Conservation (phyloP, 1,140 invertebrate species). For the Drosophila nikananu region DNA sequence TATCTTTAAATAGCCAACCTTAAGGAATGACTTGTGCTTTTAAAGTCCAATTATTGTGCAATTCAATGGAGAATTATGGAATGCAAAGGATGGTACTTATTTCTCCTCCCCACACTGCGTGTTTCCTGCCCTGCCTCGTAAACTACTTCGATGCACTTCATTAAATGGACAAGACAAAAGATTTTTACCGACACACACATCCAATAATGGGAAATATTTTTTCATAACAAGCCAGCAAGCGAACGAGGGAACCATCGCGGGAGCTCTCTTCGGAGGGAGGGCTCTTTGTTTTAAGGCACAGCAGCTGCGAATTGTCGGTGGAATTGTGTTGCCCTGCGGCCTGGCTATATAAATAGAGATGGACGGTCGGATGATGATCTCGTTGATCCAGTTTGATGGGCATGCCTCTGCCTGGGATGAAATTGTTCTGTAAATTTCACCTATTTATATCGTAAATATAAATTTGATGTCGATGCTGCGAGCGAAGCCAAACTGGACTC, state of each 20-base stretch:
- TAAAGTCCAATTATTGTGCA: slow-evolving; percentile 19
- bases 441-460: slow-evolving; percentile 69
- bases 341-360: slow-evolving; percentile 46
- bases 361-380: slow-evolving; percentile 51
- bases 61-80: slow-evolving; percentile 8
- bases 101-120: background rate
- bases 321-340: slow-evolving; percentile 16
- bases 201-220: slow-evolving; percentile 37
- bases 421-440: slow-evolving; percentile 49
- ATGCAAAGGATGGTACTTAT: slow-evolving; percentile 1
- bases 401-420: slow-evolving; percentile 25
- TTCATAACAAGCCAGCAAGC: slow-evolving; percentile 16
- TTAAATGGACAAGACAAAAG: slow-evolving; percentile 32
- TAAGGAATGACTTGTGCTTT: slow-evolving; percentile 3
- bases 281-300: slow-evolving; percentile 17
- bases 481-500: slow-evolving; percentile 16
- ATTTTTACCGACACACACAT: slow-evolving; percentile 34
- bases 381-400: slow-evolving; percentile 58
- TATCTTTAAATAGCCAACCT: slow-evolving; percentile 34
- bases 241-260: too few relatives aligned
- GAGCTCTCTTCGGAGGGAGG: too few relatives aligned
- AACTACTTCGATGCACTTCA: slow-evolving; percentile 41
- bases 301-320: slow-evolving; percentile 31
- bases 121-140: slow-evolving; percentile 8
- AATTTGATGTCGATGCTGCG: slow-evolving; percentile 36